A percentile compares a stretch with the other conserved stretches of the same genome.
Evolutionary conservation across 2,797 vertebrate genomes (phyloP).

Genomic region (Neoniphon sammara): DNA sequence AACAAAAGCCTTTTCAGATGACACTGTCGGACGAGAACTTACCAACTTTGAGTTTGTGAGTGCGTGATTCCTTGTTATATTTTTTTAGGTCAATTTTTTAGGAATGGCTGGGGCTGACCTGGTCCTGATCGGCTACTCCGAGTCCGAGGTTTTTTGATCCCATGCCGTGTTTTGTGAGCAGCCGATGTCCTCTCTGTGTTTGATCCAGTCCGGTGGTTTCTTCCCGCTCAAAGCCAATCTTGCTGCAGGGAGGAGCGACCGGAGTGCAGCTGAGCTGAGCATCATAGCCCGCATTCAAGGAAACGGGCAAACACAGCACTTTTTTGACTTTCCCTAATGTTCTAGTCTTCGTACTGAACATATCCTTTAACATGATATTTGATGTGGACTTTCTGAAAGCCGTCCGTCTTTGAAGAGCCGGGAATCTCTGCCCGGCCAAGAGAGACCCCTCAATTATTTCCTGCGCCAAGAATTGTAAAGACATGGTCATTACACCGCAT

Average conservation of each 20-base stretch:
- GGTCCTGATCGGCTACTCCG: conserved; percentile 7
- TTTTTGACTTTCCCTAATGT: conserved; percentile 58
- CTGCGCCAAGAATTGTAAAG: conserved; percentile 83
- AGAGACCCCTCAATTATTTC: conserved; percentile 79
- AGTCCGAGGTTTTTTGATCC: conserved; percentile 16
- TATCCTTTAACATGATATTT: conserved; percentile 9
- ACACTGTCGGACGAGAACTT: no score
- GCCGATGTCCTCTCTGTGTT: conserved; percentile 17
- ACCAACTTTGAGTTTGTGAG: no score
- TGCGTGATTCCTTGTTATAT: no score
- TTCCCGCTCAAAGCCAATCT: conserved; percentile 73
- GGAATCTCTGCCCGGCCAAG: conserved; percentile 55
- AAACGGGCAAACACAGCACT: conserved; percentile 80
- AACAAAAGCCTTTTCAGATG: no score
- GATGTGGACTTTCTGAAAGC: conserved; percentile 43
- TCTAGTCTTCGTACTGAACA: conserved; percentile 12
- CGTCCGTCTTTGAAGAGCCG: conserved; percentile 48
- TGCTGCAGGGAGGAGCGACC: conserved; percentile 88
- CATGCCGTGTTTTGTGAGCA: conserved; percentile 49
- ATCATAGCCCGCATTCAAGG: conserved; percentile 83
- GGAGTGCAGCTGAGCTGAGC: conserved; percentile 77
- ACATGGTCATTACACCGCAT: conserved; percentile 76
- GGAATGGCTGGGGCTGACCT: no score
- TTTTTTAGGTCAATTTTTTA: no score
- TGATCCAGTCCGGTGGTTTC: conserved; percentile 76